These are phyloP conservation scores for Thomomys bottae DNA, from an alignment of 2,113 vertebrate species.

Conservation along the genomic window DNA sequence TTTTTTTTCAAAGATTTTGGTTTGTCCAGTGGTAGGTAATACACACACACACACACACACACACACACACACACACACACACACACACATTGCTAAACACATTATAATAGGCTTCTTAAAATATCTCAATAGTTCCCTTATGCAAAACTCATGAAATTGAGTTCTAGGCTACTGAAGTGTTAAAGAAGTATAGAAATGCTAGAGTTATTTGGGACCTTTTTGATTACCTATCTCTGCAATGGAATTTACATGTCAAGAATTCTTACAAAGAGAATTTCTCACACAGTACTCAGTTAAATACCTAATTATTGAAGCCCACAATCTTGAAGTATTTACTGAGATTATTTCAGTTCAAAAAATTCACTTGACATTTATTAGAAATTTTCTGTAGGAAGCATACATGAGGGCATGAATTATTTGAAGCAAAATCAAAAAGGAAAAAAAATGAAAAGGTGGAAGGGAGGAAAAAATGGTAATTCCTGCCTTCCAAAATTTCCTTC, in stretches of 20 bases:
- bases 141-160: background rate
- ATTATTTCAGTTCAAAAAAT: constrained; percentile 24
- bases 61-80: background rate
- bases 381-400: background rate
- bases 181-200: background rate
- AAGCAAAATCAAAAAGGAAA: constrained; percentile 13
- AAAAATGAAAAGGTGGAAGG: background rate
- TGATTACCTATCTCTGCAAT: background rate
- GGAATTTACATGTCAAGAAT: constrained; percentile 16
- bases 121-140: constrained; percentile 9
- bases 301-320: background rate
- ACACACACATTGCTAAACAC: background rate
- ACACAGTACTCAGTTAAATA: background rate
- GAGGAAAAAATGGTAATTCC: background rate
- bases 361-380: constrained; percentile 35
- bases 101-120: constrained; percentile 12
- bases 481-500: background rate
- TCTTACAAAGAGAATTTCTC: constrained; percentile 6
- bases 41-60: background rate
- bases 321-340: constrained; percentile 1
- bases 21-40: background rate
- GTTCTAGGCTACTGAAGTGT: background rate
- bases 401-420: constrained; percentile 31
- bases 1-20: constrained; percentile 49
- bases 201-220: background rate